Conservation (phyloP, 2,888 invertebrate species). For the Nymphalis polychloros region DNA sequence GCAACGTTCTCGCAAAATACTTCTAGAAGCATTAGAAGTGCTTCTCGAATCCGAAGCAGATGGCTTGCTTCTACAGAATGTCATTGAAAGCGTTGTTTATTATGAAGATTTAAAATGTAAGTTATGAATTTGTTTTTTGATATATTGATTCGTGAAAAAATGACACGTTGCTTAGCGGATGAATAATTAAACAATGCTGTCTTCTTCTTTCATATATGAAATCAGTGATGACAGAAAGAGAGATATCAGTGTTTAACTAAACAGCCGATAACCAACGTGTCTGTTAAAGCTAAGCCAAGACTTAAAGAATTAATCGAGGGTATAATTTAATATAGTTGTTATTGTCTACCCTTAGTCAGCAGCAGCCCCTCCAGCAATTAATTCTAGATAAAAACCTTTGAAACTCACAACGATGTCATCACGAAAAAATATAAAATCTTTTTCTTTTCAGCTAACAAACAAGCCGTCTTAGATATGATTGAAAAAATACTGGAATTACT, state of each 20-base stretch:
- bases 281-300: too few relatives aligned
- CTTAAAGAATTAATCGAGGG: too few relatives aligned
- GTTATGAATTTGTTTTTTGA: constrained; percentile 28
- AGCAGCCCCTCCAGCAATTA: too few relatives aligned
- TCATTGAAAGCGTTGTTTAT: constrained; percentile 39
- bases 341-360: too few relatives aligned
- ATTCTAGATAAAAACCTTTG: too few relatives aligned
- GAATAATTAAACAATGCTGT: neutral
- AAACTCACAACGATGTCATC: too few relatives aligned
- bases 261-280: too few relatives aligned
- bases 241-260: too few relatives aligned
- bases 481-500: constrained; percentile 49
- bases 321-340: too few relatives aligned
- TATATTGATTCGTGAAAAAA: too few relatives aligned
- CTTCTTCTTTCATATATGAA: neutral
- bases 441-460: constrained; percentile 50
- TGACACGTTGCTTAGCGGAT: too few relatives aligned
- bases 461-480: constrained; percentile 52
- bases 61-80: constrained; percentile 36
- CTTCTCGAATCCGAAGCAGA: constrained; percentile 38
- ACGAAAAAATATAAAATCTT: constrained; percentile 13
- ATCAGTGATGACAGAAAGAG: neutral
- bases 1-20: constrained; percentile 46
- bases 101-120: constrained; percentile 41
- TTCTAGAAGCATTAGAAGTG: constrained; percentile 46